Conservation (phyloP, 2,113 vertebrate species). For the Leuciscus idus region DNA sequence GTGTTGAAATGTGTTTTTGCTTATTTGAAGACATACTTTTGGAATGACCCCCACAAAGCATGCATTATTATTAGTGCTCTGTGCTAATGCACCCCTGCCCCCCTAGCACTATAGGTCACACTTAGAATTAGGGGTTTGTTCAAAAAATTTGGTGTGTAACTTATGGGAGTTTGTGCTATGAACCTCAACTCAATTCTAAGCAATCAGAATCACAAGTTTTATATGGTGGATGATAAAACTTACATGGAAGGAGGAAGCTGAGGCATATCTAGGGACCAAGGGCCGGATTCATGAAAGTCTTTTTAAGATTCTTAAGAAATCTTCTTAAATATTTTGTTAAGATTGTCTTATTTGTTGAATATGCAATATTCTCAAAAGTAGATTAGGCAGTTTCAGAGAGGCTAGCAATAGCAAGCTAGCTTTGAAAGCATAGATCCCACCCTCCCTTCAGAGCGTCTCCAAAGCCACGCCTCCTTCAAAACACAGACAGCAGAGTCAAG, state of each 20-base stretch:
- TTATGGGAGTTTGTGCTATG: not conserved
- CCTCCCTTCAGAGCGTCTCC: no score
- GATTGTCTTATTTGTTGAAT: not conserved
- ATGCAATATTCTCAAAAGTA: no score
- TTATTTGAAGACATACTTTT: not conserved
- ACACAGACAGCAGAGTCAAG: no score
- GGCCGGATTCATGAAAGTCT: not conserved
- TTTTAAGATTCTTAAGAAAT: not conserved
- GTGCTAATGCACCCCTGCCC: not conserved
- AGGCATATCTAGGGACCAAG: not conserved
- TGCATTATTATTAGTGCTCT: not conserved
- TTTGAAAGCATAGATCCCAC: no score
- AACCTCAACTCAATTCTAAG: not conserved
- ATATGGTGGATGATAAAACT: not conserved
- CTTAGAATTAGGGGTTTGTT: not conserved
- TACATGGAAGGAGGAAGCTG: not conserved
- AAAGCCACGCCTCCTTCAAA: no score
- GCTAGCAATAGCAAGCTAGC: no score
- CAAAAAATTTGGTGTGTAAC: not conserved
- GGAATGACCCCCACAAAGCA: not conserved
- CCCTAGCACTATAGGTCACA: not conserved
- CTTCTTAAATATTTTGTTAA: not conserved
- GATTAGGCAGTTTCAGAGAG: no score
- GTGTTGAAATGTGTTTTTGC: constrained; percentile 12
- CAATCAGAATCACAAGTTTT: not conserved